Evolutionary conservation across 2,113 vertebrate species (phyloP), one percentile per base, ranked within the genome.

Genomic region (Pangasianodon hypophthalmus): DNA sequence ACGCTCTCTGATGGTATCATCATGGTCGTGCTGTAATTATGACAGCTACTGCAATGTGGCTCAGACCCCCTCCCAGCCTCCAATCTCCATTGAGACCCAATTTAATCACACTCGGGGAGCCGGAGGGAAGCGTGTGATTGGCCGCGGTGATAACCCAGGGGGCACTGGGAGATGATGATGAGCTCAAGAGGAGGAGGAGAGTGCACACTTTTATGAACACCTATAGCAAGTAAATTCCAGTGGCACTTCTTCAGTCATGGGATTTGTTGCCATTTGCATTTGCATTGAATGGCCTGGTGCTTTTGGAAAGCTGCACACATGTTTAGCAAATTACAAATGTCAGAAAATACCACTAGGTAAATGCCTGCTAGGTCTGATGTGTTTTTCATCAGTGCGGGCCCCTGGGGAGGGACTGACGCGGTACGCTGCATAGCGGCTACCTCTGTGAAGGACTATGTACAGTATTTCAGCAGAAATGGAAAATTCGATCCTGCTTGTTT

Each of bases 51-150:
- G 81, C 89, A 82, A 48, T 56, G 69, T 92, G 92, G 88, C 89
- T 80, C 89, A 89, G 90, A 89, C 91, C 86, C 81, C 46, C 71
- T 84, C 29, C 46, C 24, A 41, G 4, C 24, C 6, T 73, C 41
- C 54, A 13, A 19, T 84, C 84, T 69, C 77, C 71, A 84, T 56
- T 56, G 88, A 85, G 69, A 71, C 89, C 71, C 79, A 46, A 84
- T 92, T 90, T 92, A 91, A 92, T 92, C 92, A 91, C 71, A 54
- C 29, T 46, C 52, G 37, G 79, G 26, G 56, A 85, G 89, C 90
- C 50, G 11, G 50, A 58, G 88, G 91, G 85, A 87, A 81, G 88
- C 5, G 11, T 54, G 83, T 48, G 92, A 91, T 84, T 85, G 85
- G 91, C 83, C 75, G 80, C 44, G 71, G 64, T 90, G 87, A 87